Evolutionary conservation across 2,888 invertebrate species (phyloP), one percentile per base, ranked within the genome.

Genomic region (Hydrotaea diabolus): DNA sequence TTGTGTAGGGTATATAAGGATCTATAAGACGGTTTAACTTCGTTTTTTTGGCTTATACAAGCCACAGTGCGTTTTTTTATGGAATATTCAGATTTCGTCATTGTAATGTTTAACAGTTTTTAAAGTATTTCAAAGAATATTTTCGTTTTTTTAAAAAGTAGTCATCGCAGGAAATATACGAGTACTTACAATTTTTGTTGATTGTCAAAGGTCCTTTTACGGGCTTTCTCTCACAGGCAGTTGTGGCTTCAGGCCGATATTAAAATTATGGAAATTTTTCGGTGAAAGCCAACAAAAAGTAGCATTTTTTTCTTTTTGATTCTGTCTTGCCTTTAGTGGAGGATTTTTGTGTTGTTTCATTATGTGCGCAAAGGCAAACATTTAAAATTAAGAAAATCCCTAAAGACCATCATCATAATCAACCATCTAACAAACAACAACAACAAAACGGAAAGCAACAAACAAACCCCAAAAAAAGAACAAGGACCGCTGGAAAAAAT

Each of bases 361-460:
- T 85, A 86, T 86, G 83, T 80, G 84, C 84, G 81, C 82, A 81
- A 85, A 88, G 86, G 89, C 89, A 89, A 89, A 88, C 90, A 90
- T 90, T 91, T 91, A 90, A 91, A 91, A 90, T 91, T 90, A 90
- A 90, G 90, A 88, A 90, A 91, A 90, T 90, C 90, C 91, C 87
- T 77, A 86, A 87, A 87, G 88, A 88, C 23, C 76, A 31, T 26
- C 64, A 73, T 15, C 57, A 7, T 36, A 26, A 36, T 15, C 19
- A 36, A 19, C 17, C 71, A 62, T 39, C 43, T 26, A 39, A 69
- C 69, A 9, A 23, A 43, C 69, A 71, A 5, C n/a, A 36, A 17
- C 13, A 77, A 11, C 21, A 62, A 13, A 15, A 69, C 13, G 43
- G 15, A 46, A 5, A 7, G 31, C 21, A 19, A 23, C 17, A 79